Base-by-base conservation (phyloP, 2,888 invertebrate genomes). In the Caenorhabditis imperialis region DNA sequence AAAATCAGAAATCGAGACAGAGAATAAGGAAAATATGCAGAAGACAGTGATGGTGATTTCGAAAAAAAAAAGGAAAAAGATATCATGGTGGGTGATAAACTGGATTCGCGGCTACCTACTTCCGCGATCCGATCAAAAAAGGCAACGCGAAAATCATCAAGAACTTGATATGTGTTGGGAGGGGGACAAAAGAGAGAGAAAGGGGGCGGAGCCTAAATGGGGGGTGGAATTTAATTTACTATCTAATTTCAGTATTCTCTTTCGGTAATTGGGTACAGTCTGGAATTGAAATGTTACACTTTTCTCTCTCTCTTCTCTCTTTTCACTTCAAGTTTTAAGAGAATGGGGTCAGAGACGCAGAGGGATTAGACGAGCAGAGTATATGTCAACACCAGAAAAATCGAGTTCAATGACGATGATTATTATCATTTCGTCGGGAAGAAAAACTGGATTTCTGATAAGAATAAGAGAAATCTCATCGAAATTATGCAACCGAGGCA, bases 131-230 rank as follows among this genome's bases (percentile, higher is more conserved):
- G n/a, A n/a, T n/a, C n/a, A n/a, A n/a, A n/a, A n/a, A n/a, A n/a
- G n/a, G n/a, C n/a, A n/a, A n/a, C n/a, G n/a, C n/a, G n/a, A n/a
- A n/a, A n/a, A n/a, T n/a, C n/a, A 63, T n/a, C 33, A 40, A 50
- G 55, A 65, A 65, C 65, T 65, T 47, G 65, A 55, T 62, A n/a
- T n/a, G n/a, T 60, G 42, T 33, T 40, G 23, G 55, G 42, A 42
- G 47, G 25, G 48, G 8, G 48, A 42, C 10, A 42, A n/a, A 18
- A 42, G 12, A 16, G 12, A 42, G 14, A 38, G n/a, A 18, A 8
- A n/a, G 8, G 22, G 10, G 38, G 38, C 6, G 38, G 14, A 16
- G 42, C 20, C 42, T 20, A 18, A 42, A 53, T 53, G 23, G 23
- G 38, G 54, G 30, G 20, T n/a, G 40, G n/a, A 40, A n/a, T 5